phyloP scores from a whole-genome alignment of 1,140 invertebrate species.

The Aphaenogaster ashmeadi region DNA sequence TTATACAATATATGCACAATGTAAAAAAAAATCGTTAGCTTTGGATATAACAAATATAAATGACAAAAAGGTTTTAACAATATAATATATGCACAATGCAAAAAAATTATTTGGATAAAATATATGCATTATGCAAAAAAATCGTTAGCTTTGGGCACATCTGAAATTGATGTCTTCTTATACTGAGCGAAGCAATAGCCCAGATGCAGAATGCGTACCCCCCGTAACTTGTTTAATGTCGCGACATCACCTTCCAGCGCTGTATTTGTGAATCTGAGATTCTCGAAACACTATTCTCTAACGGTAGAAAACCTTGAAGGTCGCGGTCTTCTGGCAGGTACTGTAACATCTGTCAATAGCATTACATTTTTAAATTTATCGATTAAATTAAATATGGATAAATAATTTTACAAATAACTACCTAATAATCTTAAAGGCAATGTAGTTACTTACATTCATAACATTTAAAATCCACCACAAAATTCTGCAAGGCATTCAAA shows the following conservation, averaged over 20 bases:
- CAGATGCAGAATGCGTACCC: conserved; percentile 87
- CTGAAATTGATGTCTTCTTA: background rate
- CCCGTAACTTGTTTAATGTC: conserved; percentile 82
- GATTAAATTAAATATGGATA: conserved; percentile 1
- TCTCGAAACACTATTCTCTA: conserved; percentile 88
- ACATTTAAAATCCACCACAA: conserved; percentile 85
- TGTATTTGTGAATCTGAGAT: conserved; percentile 86
- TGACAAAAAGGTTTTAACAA: no score
- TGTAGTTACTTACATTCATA: conserved; percentile 85
- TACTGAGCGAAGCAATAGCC: conserved; percentile 86
- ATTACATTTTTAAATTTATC: background rate
- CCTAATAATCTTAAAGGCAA: conserved; percentile 10
- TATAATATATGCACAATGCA: no score
- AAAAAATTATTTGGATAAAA: no score
- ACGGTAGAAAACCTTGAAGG: conserved; percentile 92
- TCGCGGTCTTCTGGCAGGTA: conserved; percentile 94
- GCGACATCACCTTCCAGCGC: conserved; percentile 77
- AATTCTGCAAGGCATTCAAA: conserved; percentile 90
- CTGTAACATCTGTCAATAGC: conserved; percentile 87
- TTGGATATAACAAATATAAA: no score
- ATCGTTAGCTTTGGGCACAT: no score
- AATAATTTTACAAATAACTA: conserved; percentile 27
- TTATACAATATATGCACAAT: no score
- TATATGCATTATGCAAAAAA: no score
- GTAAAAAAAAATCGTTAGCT: no score